phyloP scores from a whole-genome alignment of 2,797 vertebrate species.

The Poecilia wingei region DNA sequence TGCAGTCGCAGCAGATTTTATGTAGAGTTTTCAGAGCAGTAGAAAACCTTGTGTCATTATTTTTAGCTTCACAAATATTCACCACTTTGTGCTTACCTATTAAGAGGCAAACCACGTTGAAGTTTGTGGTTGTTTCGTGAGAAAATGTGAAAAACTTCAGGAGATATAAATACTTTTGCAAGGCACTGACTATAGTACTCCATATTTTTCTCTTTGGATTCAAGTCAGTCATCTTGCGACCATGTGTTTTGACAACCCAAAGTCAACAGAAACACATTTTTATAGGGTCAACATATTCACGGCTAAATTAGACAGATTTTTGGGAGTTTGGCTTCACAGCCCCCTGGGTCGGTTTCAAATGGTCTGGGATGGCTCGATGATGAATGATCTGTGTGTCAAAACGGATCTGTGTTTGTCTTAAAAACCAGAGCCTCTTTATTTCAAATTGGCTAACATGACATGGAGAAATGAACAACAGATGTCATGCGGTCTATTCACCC shows the following conservation, averaged over 20 bases:
- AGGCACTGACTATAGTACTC: neutral
- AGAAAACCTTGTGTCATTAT: neutral
- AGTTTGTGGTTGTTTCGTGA: neutral
- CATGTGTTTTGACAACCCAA: neutral
- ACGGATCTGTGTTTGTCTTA: slow-evolving; percentile 11
- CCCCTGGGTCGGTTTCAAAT: slow-evolving; percentile 4
- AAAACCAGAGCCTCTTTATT: slow-evolving; percentile 11
- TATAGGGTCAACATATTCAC: slow-evolving; percentile 56
- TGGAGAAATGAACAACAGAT: slow-evolving; percentile 7
- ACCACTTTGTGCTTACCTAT: neutral
- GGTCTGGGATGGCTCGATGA: slow-evolving; percentile 21
- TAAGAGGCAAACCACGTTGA: neutral
- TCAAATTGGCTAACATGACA: slow-evolving; percentile 3
- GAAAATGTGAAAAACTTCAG: neutral
- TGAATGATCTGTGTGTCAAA: slow-evolving; percentile 30
- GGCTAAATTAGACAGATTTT: slow-evolving; percentile 61
- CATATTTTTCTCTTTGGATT: slow-evolving; percentile 12
- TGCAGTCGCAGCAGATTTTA: neutral
- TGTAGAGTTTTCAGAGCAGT: neutral
- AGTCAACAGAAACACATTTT: slow-evolving; percentile 53
- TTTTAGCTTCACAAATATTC: neutral
- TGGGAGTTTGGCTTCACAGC: slow-evolving; percentile 39
- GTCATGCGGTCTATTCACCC: slow-evolving; percentile 6
- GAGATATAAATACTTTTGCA: neutral
- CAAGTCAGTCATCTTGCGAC: slow-evolving; percentile 14